phyloP scores from a whole-genome alignment of 1,140 invertebrate species.

The Vanessa atalanta region DNA sequence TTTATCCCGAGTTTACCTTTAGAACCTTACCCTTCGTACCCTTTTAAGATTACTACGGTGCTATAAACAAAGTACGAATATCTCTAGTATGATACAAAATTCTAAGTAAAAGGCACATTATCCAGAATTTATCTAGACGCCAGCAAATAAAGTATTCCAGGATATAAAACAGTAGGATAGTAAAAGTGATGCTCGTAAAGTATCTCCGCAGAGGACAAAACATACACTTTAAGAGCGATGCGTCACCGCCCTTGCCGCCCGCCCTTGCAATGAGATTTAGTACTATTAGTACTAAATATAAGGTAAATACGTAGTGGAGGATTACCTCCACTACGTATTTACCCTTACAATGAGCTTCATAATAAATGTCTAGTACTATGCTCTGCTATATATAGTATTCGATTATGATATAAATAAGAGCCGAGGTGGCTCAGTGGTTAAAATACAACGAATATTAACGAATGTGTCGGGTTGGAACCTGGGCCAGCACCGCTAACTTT shows the following conservation, averaged over 20 bases:
- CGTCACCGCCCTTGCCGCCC: neutral
- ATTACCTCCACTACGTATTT: neutral
- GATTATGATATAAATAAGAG: too few relatives aligned
- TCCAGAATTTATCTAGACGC: neutral
- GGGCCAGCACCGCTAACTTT: too few relatives aligned
- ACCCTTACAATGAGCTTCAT: neutral
- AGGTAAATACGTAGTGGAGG: too few relatives aligned
- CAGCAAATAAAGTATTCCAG: neutral
- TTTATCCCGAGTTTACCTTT: too few relatives aligned
- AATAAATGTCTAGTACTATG: neutral
- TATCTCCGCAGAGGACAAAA: neutral
- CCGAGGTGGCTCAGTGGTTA: too few relatives aligned
- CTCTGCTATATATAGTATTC: too few relatives aligned
- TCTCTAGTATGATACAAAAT: neutral
- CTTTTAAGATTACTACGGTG: too few relatives aligned
- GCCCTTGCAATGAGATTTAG: neutral
- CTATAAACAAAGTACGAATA: neutral
- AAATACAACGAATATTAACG: too few relatives aligned
- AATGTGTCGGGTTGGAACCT: too few relatives aligned
- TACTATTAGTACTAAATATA: too few relatives aligned
- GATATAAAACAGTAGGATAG: neutral
- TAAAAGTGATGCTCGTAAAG: neutral
- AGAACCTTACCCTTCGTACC: too few relatives aligned
- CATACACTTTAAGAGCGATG: neutral
- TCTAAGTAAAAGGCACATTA: neutral